Base-by-base conservation (phyloP, 1,140 invertebrate species). In the Leptinotarsa texana region DNA sequence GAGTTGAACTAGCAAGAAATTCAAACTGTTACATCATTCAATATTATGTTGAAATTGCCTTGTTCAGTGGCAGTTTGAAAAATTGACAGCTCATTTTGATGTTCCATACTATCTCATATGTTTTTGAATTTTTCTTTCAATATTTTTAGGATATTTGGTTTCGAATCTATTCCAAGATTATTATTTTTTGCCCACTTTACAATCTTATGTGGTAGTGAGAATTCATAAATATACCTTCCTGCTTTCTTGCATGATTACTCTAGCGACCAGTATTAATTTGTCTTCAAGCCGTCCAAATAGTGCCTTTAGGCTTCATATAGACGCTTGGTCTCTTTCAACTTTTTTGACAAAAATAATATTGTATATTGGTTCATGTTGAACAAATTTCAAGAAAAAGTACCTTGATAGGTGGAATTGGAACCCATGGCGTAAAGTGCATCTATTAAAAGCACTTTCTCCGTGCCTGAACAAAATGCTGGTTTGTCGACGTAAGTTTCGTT, bases 251-350 rank as follows among this genome's bases (percentile, higher is more conserved):
- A 62, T n/a, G 21, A 62, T 62, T 42, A 42, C 33, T 42, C 33
- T 42, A 42, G 33, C 13, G 33, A 47, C 27, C 67, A 69, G 67
- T 69, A 69, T 69, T 69, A 47, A 24, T 24, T 24, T 4, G 15
- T 67, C 17, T 67, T 17, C 2, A 48, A 77, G 71, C 76, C 76
- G 76, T 77, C 76, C 76, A 57, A 24, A 62, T 71, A 72, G 76
- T 77, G 76, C 76, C 76, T 77, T 77, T 67, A 49, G 75, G 72
- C 66, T 77, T 70, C n/a, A 61, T 72, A 22, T 27, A 72, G 15
- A 61, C n/a, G 33, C n/a, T 49, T 47, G 15, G 61, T 62, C 21
- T 62, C 33, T 42, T 11, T 42, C 33, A 42, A 62, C 61, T n/a
- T 62, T n/a, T 62, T 17, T 62, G 21, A 62, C 17, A 62, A 2